Evolutionary conservation across 1,140 invertebrate species (phyloP), one percentile per base, ranked within the genome.

Genomic region (Lerema accius): DNA sequence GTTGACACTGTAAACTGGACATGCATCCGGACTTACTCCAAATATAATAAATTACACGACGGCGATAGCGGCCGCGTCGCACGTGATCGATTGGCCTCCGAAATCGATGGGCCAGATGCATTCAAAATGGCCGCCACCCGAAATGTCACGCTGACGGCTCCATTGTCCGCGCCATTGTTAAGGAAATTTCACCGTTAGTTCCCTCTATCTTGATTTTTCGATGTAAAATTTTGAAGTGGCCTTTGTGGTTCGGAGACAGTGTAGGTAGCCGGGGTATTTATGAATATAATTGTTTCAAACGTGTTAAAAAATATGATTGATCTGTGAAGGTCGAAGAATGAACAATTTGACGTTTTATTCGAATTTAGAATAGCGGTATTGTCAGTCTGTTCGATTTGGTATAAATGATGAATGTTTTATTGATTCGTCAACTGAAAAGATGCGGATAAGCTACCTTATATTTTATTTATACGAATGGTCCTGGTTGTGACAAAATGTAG

Each of bases 21-120:
- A 67, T 59, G 68, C 78, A 71, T 78, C 79, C 85, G 83, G 84
- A 85, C 77, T 72, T 65, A 76, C 71, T 76, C 73, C 73, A 80
- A 78, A 82, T 79, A 82, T 84, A 82, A 83, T 83, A 82, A 78
- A 80, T 80, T 77, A 82, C 68, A 28, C 70, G 67, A 71, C 69
- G 62, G 69, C 65, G 76, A 78, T 80, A 82, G 78, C 37, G 56
- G 61, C 48, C 53, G 61, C 50, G 69, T 64, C 64, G 63, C 13
- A 26, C 17, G 50, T 85, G 80, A 85, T 85, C 78, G 82, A 85
- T 85, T 69, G 74, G 28, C 16, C 37, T 42, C 55, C 58, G 67
- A 73, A 76, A 79, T 79, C 79, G 77, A 79, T 76, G 70, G 56
- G 56, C 59, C 73, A 74, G 70, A 69, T 77, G 67, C 73, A 76